Percentiles rank a stretch among this genome's conserved stretches.
These are phyloP conservation scores for Lophius piscatorius DNA, from an alignment of 2,113 vertebrate genomes.

Conservation along the genomic window DNA sequence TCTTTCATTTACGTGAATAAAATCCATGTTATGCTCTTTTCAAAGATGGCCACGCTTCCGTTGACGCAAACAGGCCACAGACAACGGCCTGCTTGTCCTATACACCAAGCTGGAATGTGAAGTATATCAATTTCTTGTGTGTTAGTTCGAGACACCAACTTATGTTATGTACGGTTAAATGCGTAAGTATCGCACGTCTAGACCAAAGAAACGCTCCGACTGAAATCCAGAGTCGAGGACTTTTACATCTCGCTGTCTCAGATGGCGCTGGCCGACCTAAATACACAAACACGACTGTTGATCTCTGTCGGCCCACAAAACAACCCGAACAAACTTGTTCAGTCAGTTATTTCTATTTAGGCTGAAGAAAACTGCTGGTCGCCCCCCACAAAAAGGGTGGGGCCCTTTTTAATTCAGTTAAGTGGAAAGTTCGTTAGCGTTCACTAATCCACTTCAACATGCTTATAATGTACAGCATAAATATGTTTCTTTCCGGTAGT, in stretches of 20 bases:
- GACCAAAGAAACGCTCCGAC: conserved; percentile 25
- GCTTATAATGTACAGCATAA: neutral
- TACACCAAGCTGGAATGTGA: conserved; percentile 27
- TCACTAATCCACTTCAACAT: neutral
- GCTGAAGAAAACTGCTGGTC: conserved; percentile 16
- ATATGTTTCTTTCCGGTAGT: neutral
- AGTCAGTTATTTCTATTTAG: conserved; percentile 43
- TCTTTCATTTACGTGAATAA: no score
- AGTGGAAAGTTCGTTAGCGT: neutral
- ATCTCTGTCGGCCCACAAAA: conserved; percentile 44
- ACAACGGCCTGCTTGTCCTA: no score
- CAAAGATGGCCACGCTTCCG: no score
- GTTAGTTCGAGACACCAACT: conserved; percentile 13
- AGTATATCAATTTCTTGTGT: conserved; percentile 12
- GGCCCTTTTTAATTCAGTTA: conserved; percentile 5
- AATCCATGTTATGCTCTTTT: no score
- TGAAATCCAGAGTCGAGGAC: no score
- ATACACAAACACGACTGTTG: conserved; percentile 49
- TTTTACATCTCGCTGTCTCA: no score
- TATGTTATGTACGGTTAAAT: no score
- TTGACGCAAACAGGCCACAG: no score
- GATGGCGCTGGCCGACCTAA: conserved; percentile 36
- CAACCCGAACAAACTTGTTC: conserved; percentile 38
- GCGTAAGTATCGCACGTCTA: neutral
- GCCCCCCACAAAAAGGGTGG: no score